phyloP scores from a whole-genome alignment of 1,140 invertebrate species.

The Eupeodes corollae region DNA sequence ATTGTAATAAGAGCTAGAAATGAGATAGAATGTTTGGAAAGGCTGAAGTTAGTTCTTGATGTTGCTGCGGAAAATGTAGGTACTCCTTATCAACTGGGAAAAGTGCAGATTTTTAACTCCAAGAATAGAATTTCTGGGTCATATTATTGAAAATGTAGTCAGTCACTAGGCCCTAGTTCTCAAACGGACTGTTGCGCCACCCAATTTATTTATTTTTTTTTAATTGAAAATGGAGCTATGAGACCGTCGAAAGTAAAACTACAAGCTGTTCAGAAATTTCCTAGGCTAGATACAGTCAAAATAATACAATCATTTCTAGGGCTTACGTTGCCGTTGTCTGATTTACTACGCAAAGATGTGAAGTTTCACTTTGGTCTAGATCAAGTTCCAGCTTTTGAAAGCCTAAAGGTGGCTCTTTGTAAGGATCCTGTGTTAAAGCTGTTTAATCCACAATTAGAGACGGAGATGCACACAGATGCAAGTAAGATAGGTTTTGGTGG shows the following conservation, averaged over 20 bases:
- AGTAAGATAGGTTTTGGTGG: slow-evolving; percentile 9
- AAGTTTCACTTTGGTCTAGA: slow-evolving; percentile 8
- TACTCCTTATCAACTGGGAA: background rate
- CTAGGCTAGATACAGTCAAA: background rate
- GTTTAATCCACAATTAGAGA: slow-evolving; percentile 11
- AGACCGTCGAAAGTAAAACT: too few relatives aligned
- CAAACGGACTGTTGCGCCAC: too few relatives aligned
- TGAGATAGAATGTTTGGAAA: slow-evolving; percentile 19
- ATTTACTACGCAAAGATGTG: slow-evolving; percentile 3
- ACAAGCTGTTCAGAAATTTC: background rate
- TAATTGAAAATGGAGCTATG: too few relatives aligned
- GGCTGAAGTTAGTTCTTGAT: background rate
- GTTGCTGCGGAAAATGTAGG: background rate
- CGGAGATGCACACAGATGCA: slow-evolving; percentile 19
- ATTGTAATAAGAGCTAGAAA: slow-evolving; percentile 15
- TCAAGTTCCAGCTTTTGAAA: slow-evolving; percentile 15
- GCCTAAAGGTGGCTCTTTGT: slow-evolving; percentile 3
- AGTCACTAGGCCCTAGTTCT: too few relatives aligned
- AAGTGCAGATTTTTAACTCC: background rate
- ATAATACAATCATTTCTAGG: background rate
- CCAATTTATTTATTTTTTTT: too few relatives aligned
- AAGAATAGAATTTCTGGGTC: background rate
- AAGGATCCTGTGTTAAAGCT: slow-evolving; percentile 13
- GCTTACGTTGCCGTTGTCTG: slow-evolving; percentile 7
- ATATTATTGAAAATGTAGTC: background rate